A percentile compares a stretch with the other conserved stretches of the same genome.
Conservation (phyloP, 2,113 vertebrate species). For the Aegypius monachus region DNA sequence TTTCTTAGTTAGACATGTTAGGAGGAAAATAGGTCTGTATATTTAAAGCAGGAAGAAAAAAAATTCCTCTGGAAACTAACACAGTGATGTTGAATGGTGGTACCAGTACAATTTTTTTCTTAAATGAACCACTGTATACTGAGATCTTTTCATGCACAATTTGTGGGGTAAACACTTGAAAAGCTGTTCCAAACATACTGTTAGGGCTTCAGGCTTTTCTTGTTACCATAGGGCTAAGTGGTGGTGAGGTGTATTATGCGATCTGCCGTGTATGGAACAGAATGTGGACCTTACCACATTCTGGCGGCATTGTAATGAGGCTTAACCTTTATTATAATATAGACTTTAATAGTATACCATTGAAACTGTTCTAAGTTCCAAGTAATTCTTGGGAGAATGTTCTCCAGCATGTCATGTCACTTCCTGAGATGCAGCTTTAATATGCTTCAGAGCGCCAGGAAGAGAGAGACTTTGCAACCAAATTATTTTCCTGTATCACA, state of each 20-base stretch:
- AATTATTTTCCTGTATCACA: accelerated
- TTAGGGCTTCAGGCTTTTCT: neutral
- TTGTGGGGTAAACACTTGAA: neutral
- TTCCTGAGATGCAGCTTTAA: neutral
- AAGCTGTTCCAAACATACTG: neutral
- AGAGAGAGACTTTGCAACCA: neutral
- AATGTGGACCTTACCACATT: accelerated
- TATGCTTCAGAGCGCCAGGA: neutral
- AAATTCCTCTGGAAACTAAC: neutral
- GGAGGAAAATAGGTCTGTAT: neutral
- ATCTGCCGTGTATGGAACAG: neutral
- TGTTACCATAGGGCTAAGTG: neutral
- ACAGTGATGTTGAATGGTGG: neutral
- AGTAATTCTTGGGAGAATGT: neutral
- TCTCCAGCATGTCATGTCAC: neutral
- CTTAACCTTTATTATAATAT: neutral
- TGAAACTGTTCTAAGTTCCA: neutral
- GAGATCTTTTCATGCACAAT: neutral
- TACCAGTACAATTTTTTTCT: neutral
- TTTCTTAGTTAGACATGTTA: neutral
- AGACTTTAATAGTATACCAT: neutral
- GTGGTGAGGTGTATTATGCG: neutral
- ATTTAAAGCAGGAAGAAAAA: neutral
- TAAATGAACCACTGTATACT: neutral
- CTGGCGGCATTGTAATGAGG: neutral